Evolutionary conservation across 2,113 vertebrate genomes (phyloP), one percentile per base, ranked within the genome.

Genomic region (Calidris pugnax): DNA sequence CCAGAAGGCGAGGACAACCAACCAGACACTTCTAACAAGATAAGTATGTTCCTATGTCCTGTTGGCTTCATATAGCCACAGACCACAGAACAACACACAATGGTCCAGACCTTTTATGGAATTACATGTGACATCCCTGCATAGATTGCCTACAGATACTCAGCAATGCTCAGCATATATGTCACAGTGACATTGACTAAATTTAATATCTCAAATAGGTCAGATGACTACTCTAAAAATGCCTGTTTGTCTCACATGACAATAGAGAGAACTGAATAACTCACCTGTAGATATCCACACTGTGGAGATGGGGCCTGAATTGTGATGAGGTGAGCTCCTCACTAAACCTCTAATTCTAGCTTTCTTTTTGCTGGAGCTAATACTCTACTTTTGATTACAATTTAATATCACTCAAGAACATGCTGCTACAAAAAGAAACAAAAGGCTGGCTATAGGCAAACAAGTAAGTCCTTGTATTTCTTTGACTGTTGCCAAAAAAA

Each of bases 401-500:
- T 79, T 93, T 92, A 68, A 68, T 95, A 90, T 90, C 51, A 48
- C 32, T 24, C 28, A 68, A 76, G 72, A 93, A 85, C 45, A 69
- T 20, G 22, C 45, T 63, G 69, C 50, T 85, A 50, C 66, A 80
- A 87, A 90, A 96, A 95, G 69, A 89, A 87, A 86, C 64, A 94
- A 66, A 77, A 4, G 0, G 66, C 60, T 92, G 79, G 56, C 51
- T 76, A 48, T 26, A 53, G 35, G 22, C 33, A 47, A 84, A 66
- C 32, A 85, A 91, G 51, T 64, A 85, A 88, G 53, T 84, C 63
- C 88, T 87, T 90, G 37, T 56, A 77, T 80, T 88, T 84, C 78
- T 92, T 74, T 96, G 79, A 84, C 73, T 95, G 39, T 43, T 94
- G 57, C 30, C 57, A 85, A 85, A 95, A 91, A 77, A 57, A 11